phyloP scores from a whole-genome alignment of 2,888 invertebrate species.

The Melitaea athalia region DNA sequence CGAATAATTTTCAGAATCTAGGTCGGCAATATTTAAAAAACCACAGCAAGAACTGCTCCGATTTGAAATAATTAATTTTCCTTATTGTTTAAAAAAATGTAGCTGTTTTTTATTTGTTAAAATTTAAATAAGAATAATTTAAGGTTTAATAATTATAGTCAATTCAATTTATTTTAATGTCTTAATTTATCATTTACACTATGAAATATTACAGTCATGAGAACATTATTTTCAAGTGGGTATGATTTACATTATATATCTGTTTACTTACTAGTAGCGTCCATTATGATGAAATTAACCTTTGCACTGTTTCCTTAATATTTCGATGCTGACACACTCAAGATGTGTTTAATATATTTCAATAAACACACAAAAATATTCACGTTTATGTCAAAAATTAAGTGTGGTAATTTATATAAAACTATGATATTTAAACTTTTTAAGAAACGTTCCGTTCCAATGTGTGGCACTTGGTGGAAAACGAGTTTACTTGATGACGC shows the following conservation, averaged over 20 bases:
- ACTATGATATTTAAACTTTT: neutral
- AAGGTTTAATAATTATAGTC: too few relatives aligned
- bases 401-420: neutral
- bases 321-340: slow-evolving; percentile 23
- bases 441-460: slow-evolving; percentile 1
- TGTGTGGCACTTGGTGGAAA: slow-evolving; percentile 29
- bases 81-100: too few relatives aligned
- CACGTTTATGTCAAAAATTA: too few relatives aligned
- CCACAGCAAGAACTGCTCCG: too few relatives aligned
- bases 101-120: too few relatives aligned
- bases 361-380: neutral
- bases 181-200: neutral
- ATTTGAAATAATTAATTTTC: too few relatives aligned
- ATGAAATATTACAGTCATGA: neutral
- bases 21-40: neutral
- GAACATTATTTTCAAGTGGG: neutral
- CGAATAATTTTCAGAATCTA: neutral
- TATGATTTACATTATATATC: slow-evolving; percentile 35
- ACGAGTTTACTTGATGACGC: slow-evolving; percentile 64
- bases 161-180: too few relatives aligned
- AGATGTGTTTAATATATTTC: neutral
- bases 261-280: slow-evolving; percentile 77
- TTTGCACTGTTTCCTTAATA: slow-evolving; percentile 55
- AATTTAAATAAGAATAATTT: too few relatives aligned
- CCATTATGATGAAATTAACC: slow-evolving; percentile 76